Conservation (phyloP, 2,797 vertebrate genomes). For the Novumbra hubbsi region DNA sequence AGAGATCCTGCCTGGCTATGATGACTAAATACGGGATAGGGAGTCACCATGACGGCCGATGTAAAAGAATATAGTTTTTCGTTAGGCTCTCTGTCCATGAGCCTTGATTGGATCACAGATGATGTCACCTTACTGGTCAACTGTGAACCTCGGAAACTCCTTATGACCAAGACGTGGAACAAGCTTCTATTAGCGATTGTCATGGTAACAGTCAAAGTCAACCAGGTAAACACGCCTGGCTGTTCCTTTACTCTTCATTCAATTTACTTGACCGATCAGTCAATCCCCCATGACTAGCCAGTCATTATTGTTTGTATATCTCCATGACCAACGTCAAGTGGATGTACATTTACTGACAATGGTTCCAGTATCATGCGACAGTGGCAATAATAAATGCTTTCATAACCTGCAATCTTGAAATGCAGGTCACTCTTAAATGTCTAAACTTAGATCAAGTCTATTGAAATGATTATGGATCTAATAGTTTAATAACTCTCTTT, state of each 20-base stretch:
- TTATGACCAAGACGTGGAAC: neutral
- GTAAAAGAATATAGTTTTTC: slow-evolving; percentile 21
- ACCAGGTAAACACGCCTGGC: slow-evolving; percentile 26
- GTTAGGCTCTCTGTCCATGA: slow-evolving; percentile 11
- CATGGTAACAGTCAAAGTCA: slow-evolving; percentile 16
- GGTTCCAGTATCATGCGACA: slow-evolving; percentile 12
- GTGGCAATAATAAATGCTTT: slow-evolving; percentile 6
- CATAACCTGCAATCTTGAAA: neutral
- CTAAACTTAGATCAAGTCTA: too few relatives aligned
- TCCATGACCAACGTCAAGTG: slow-evolving; percentile 23
- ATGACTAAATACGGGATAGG: neutral
- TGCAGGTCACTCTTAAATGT: neutral
- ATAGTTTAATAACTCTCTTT: neutral
- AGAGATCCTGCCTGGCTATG: neutral
- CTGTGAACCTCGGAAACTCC: neutral
- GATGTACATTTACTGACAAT: slow-evolving; percentile 19
- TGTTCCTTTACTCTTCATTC: neutral
- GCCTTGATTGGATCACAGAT: slow-evolving; percentile 19
- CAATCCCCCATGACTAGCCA: slow-evolving; percentile 13
- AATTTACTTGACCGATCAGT: neutral
- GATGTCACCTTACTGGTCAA: slow-evolving; percentile 4
- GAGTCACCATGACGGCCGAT: neutral
- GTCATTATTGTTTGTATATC: slow-evolving; percentile 5
- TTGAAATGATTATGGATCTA: too few relatives aligned
- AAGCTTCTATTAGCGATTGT: slow-evolving; percentile 8